Evolutionary conservation across 2,888 invertebrate species (phyloP).

Genomic region (Dendrolimus houi): DNA sequence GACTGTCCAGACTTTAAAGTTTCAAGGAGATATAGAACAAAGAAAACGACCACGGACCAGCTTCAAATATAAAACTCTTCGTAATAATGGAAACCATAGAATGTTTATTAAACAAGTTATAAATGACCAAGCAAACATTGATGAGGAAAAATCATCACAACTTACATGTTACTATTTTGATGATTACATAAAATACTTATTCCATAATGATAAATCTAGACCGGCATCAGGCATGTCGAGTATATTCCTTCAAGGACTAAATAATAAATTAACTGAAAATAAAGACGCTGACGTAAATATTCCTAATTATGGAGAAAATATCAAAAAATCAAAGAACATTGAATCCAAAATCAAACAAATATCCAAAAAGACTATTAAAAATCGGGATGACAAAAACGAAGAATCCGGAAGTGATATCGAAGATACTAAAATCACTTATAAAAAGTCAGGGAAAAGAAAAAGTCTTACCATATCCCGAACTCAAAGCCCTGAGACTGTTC

Average conservation of each 20-base stretch:
- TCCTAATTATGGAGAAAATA: conserved; percentile 13
- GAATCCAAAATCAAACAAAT: conserved; percentile 22
- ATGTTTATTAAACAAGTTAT: conserved; percentile 62
- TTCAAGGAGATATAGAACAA: conserved; percentile 43
- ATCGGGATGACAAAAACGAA: conserved; percentile 16
- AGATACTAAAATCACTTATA: conserved; percentile 46
- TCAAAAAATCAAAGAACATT: conserved; percentile 23
- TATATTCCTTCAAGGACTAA: conserved; percentile 29
- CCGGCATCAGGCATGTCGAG: conserved; percentile 53
- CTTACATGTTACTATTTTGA: conserved; percentile 51
- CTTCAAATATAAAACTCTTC: conserved; percentile 53
- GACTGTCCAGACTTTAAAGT: conserved; percentile 59
- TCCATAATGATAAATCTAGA: conserved; percentile 43
- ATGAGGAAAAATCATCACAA: conserved; percentile 43
- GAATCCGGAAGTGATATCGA: conserved; percentile 20
- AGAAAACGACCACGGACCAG: conserved; percentile 42
- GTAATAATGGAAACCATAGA: conserved; percentile 41
- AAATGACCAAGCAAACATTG: conserved; percentile 27
- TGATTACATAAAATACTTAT: conserved; percentile 56
- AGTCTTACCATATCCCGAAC: conserved; percentile 62
- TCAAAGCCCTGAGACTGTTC: conserved; percentile 64
- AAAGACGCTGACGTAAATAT: conserved; percentile 40
- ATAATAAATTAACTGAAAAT: conserved; percentile 31
- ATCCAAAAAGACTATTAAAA: conserved; percentile 16
- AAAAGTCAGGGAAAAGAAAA: conserved; percentile 52